A percentile compares a stretch with the other conserved stretches of the same genome.
phyloP scores from a whole-genome alignment of 1,140 invertebrate genomes.

The Amyelois transitella region DNA sequence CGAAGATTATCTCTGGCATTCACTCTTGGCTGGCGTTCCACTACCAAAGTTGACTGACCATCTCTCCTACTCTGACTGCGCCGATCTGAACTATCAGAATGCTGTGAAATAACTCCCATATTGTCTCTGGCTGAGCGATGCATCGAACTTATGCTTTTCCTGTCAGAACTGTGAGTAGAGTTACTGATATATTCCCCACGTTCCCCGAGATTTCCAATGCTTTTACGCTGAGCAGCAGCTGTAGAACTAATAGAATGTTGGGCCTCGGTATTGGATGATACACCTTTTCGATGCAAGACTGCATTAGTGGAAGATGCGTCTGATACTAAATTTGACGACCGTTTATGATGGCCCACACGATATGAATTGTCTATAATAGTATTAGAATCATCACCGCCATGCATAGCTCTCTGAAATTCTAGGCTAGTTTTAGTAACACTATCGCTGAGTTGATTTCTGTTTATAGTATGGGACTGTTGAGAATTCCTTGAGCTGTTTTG shows the following conservation, averaged over 20 bases:
- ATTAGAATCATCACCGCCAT: conserved; percentile 42
- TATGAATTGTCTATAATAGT: conserved; percentile 29
- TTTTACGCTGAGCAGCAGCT: conserved; percentile 85
- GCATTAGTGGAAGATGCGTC: conserved; percentile 83
- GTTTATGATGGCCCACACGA: conserved; percentile 75
- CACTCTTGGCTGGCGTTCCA: conserved; percentile 75
- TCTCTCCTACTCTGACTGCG: conserved; percentile 62
- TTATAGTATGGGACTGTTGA: conserved; percentile 34
- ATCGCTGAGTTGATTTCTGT: conserved; percentile 57
- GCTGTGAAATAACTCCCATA: conserved; percentile 63
- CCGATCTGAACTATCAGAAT: conserved; percentile 60
- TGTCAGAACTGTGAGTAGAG: conserved; percentile 78
- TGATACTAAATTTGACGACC: conserved; percentile 83
- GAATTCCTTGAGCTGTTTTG: conserved; percentile 30
- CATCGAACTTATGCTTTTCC: conserved; percentile 84
- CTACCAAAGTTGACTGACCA: conserved; percentile 58
- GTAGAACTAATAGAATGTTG: conserved; percentile 83
- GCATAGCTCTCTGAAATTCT: conserved; percentile 67
- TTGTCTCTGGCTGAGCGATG: conserved; percentile 78
- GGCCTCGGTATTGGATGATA: conserved; percentile 75
- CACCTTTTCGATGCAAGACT: conserved; percentile 83
- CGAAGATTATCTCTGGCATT: conserved; percentile 78
- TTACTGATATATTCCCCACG: conserved; percentile 80
- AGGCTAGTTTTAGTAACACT: conserved; percentile 62
- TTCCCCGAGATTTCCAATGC: conserved; percentile 84